Conservation (phyloP, 2,888 invertebrate genomes). For the Melolontha melolontha region DNA sequence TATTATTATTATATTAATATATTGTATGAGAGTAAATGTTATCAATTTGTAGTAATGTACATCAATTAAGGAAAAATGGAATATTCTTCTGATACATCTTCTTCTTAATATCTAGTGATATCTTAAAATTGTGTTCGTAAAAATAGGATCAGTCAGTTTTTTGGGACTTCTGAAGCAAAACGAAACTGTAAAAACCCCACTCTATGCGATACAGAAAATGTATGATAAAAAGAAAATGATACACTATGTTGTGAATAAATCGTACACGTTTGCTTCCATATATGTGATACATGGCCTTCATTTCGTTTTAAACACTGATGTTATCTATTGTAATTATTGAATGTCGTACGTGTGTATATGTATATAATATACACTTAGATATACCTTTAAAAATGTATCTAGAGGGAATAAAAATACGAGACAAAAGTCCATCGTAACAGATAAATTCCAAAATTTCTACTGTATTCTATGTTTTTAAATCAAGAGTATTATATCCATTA, state of each 20-base stretch:
- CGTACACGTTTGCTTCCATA: constrained; percentile 57
- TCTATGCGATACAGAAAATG: constrained; percentile 2
- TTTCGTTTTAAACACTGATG: constrained; percentile 41
- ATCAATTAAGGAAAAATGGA: too few species aligned
- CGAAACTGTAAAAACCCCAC: constrained; percentile 35
- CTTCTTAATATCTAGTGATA: constrained; percentile 15
- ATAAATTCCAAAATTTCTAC: constrained; percentile 33
- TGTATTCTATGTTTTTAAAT: neutral
- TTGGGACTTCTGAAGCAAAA: constrained; percentile 20
- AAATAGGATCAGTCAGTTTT: constrained; percentile 20
- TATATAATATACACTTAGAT: constrained; percentile 12
- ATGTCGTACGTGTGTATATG: constrained; percentile 24
- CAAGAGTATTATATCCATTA: too few species aligned
- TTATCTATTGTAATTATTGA: constrained; percentile 31
- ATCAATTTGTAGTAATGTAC: too few species aligned
- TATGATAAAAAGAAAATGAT: constrained; percentile 3
- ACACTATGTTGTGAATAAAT: constrained; percentile 30
- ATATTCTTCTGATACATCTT: neutral
- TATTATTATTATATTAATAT: too few species aligned
- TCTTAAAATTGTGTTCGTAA: constrained; percentile 15
- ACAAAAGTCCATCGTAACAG: constrained; percentile 25
- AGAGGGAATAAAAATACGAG: constrained; percentile 14
- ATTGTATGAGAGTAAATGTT: too few species aligned
- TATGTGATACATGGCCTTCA: constrained; percentile 61
- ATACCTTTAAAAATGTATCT: constrained; percentile 12